Percentiles rank a stretch among this genome's conserved stretches.
phyloP scores from a whole-genome alignment of 2,113 vertebrate species.

The Epinephelus cyanopodus region DNA sequence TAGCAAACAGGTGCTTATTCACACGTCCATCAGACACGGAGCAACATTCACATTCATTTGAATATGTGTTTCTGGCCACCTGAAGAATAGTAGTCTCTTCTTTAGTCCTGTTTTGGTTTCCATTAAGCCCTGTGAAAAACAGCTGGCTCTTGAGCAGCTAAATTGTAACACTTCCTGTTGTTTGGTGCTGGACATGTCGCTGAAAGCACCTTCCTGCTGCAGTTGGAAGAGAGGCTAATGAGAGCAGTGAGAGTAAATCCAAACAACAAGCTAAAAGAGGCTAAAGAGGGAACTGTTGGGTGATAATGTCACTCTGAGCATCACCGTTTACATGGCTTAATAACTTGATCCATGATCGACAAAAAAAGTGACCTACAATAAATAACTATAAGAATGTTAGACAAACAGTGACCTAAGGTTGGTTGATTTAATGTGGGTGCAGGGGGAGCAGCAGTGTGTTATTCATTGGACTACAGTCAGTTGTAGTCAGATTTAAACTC shows the following conservation, averaged over 20 bases:
- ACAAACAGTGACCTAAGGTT: background rate
- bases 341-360: too few relatives aligned
- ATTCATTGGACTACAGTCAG: background rate
- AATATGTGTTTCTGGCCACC: background rate
- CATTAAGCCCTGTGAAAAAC: background rate
- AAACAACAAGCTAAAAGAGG: slow-evolving; percentile 10
- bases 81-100: background rate
- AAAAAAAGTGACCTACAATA: background rate
- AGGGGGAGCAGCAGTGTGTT: background rate
- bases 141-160: background rate
- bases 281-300: background rate
- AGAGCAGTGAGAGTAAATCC: background rate
- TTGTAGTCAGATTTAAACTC: background rate
- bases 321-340: too few relatives aligned
- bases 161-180: background rate
- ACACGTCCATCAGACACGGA: background rate
- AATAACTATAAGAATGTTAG: background rate
- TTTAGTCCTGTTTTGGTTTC: background rate
- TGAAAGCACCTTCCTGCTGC: background rate
- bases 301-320: too few relatives aligned
- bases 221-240: background rate
- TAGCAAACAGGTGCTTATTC: background rate
- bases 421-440: background rate
- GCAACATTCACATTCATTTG: background rate
- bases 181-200: too few relatives aligned